These are phyloP conservation scores for Papilio polytes DNA, from an alignment of 1,140 invertebrate genomes.

Conservation along the genomic window DNA sequence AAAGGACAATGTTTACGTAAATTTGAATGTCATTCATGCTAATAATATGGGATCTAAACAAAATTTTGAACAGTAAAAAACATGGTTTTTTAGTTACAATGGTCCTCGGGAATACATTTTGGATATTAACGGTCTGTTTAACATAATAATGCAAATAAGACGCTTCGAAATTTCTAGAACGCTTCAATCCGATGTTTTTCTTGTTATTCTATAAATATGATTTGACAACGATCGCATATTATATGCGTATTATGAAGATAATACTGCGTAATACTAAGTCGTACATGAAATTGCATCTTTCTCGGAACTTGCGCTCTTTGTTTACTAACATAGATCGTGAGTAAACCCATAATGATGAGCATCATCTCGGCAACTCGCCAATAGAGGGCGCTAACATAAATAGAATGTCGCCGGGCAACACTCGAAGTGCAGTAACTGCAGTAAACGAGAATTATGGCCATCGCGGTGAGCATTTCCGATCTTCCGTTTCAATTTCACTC, in stretches of 20 bases:
- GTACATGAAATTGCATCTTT: constrained; percentile 35
- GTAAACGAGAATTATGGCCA: constrained; percentile 60
- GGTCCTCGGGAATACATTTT: neutral
- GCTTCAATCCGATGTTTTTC: neutral
- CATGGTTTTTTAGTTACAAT: neutral
- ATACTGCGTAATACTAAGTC: constrained; percentile 22
- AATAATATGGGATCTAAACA: neutral
- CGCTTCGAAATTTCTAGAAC: neutral
- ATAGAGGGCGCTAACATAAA: constrained; percentile 77
- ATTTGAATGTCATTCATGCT: constrained; percentile 4
- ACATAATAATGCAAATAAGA: neutral
- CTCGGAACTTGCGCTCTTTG: constrained; percentile 58
- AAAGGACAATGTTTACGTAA: constrained; percentile 19
- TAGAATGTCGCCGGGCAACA: constrained; percentile 69
- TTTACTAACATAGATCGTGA: constrained; percentile 80
- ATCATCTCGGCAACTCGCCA: constrained; percentile 75
- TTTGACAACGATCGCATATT: constrained; percentile 33
- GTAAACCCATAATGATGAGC: constrained; percentile 63
- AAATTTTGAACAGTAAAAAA: neutral
- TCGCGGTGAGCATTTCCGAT: constrained; percentile 75
- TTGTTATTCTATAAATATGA: constrained; percentile 12
- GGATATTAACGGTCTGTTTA: constrained; percentile 7
- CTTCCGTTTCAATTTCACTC: constrained; percentile 54
- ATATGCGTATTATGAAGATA: constrained; percentile 1
- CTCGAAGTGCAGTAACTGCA: constrained; percentile 39